phyloP scores from a whole-genome alignment of 2,888 invertebrate genomes.

The Nemurella pictetii region DNA sequence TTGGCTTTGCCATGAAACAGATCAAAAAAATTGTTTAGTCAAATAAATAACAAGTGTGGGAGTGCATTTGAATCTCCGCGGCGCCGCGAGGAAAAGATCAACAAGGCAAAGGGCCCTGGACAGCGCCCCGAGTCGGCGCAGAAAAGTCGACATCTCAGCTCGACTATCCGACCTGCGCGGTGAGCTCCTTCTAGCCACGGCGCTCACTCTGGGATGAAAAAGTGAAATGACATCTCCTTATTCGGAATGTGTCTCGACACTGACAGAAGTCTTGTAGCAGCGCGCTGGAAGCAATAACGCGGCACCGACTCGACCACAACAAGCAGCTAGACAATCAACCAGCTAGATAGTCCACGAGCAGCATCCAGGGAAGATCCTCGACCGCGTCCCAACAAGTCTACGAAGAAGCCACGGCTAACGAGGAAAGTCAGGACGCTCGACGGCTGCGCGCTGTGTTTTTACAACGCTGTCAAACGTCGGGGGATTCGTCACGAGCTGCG shows the following conservation, averaged over 20 bases:
- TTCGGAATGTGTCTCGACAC: not conserved
- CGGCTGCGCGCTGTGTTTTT: no score
- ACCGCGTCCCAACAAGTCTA: no score
- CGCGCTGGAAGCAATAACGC: no score
- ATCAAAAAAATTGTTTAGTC: not conserved
- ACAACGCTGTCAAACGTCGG: no score
- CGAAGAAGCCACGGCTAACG: no score
- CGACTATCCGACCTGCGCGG: not conserved
- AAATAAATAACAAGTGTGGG: not conserved
- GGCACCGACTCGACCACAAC: no score
- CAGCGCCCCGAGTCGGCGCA: not conserved
- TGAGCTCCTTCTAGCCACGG: not conserved
- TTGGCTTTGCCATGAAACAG: not conserved
- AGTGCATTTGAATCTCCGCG: not conserved
- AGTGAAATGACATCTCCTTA: not conserved
- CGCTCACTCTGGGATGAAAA: no score
- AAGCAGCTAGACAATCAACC: no score
- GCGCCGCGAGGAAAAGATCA: not conserved
- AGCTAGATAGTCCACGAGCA: no score
- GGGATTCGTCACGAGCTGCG: not conserved
- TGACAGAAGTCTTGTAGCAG: no score
- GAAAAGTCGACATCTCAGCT: not conserved
- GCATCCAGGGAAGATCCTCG: no score
- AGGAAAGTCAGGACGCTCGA: no score
- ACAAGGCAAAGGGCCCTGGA: not conserved